Conservation (phyloP, 2,113 vertebrate species). For the Perognathus longimembris region DNA sequence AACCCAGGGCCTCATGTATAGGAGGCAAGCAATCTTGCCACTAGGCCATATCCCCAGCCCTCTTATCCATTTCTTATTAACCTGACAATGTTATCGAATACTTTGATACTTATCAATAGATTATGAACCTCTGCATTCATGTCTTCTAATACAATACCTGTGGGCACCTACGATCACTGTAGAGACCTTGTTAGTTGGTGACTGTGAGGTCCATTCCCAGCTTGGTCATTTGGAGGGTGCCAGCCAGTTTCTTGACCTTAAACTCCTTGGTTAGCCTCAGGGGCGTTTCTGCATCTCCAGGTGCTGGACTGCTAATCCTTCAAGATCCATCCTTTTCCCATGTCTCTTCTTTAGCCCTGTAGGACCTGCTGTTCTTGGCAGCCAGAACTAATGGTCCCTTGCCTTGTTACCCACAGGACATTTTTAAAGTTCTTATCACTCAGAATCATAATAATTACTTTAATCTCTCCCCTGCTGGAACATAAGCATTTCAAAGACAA, state of each 20-base stretch:
- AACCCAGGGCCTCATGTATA: no score
- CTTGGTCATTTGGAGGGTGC: no score
- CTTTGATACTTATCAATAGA: not conserved
- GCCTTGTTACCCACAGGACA: not conserved
- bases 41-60: no score
- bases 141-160: not conserved
- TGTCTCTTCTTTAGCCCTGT: not conserved
- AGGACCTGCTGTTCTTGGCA: not conserved
- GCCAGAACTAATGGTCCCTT: not conserved
- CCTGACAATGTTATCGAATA: not conserved
- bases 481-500: conserved; percentile 44
- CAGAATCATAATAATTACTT: conserved; percentile 60
- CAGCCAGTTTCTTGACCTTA: not conserved
- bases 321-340: not conserved
- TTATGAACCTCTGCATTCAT: not conserved
- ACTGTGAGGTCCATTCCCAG: not conserved
- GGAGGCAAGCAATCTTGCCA: no score
- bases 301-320: not conserved
- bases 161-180: fast-evolving
- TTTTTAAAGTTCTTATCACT: conserved; percentile 36
- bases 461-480: conserved; percentile 54
- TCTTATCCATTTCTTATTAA: not conserved
- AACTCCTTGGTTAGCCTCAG: not conserved
- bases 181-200: not conserved
- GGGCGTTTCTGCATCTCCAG: not conserved